These are phyloP conservation scores for Macquaria ambigua DNA, from an alignment of 2,113 vertebrate genomes.

Conservation along the genomic window DNA sequence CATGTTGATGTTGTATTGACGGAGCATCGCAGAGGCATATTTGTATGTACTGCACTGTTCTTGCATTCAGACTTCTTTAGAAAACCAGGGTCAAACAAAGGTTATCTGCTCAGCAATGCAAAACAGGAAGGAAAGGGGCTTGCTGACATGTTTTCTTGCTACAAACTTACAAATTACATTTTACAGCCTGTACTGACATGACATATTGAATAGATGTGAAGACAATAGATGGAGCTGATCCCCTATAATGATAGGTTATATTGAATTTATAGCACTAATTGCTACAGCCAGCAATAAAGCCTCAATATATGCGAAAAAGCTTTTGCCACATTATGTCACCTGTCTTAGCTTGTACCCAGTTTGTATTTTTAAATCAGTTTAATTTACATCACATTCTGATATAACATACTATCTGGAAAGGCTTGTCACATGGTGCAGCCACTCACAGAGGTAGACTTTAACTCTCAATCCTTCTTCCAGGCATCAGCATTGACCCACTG, in stretches of 20 bases:
- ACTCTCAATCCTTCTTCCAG: neutral
- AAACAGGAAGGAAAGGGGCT: slow-evolving; percentile 54
- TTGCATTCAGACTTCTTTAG: slow-evolving; percentile 30
- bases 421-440: slow-evolving; percentile 12
- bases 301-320: neutral
- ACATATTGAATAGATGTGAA: neutral
- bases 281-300: neutral
- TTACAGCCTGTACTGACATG: neutral
- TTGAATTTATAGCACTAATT: neutral
- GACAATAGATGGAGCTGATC: neutral
- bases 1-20: neutral
- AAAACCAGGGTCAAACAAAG: slow-evolving; percentile 46
- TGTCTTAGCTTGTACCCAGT: neutral
- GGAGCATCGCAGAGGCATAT: neutral
- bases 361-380: neutral
- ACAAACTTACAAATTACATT: slow-evolving; percentile 2
- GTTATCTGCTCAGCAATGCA: neutral
- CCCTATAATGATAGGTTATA: neutral
- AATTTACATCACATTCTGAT: neutral
- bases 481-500: slow-evolving; percentile 51
- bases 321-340: neutral
- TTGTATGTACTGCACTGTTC: neutral
- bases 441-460: slow-evolving; percentile 8
- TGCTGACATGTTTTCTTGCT: slow-evolving; percentile 3
- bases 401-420: neutral